phyloP scores from a whole-genome alignment of 2,888 invertebrate species.

The Macrophya alboannulata region DNA sequence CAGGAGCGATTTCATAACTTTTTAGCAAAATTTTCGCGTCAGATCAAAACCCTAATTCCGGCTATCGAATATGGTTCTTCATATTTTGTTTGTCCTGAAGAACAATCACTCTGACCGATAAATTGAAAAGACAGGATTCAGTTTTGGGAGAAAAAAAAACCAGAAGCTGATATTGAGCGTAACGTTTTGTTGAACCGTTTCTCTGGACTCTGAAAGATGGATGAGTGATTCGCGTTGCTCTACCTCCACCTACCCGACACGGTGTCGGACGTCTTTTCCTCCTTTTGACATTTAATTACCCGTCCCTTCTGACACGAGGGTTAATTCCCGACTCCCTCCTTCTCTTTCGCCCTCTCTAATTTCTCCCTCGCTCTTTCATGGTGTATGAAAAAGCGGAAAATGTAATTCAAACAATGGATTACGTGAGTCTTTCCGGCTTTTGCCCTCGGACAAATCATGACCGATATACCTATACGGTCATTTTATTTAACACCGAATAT shows the following conservation, averaged over 20 bases:
- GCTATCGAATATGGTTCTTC: too few relatives aligned
- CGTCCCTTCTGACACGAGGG: constrained; percentile 57
- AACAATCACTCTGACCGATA: neutral
- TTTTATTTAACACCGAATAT: neutral
- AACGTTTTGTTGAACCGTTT: neutral
- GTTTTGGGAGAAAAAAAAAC: neutral
- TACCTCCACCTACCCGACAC: constrained; percentile 8
- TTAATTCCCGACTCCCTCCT: constrained; percentile 13
- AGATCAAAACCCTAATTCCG: too few relatives aligned
- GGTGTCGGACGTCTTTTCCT: constrained; percentile 40
- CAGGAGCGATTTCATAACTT: too few relatives aligned
- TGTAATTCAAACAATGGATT: constrained; percentile 24
- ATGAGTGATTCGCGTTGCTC: constrained; percentile 43
- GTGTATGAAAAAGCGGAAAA: constrained; percentile 8
- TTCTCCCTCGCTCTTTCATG: neutral
- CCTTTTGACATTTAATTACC: constrained; percentile 69
- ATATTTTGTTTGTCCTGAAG: too few relatives aligned
- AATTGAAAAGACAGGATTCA: neutral
- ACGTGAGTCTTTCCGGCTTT: neutral
- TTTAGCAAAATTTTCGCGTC: too few relatives aligned
- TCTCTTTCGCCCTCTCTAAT: neutral
- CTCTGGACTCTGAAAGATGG: constrained; percentile 32
- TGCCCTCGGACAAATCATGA: neutral
- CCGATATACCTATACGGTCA: neutral
- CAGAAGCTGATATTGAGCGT: neutral